Conservation (phyloP, 2,888 invertebrate species). For the Zhengitettix transpicula region DNA sequence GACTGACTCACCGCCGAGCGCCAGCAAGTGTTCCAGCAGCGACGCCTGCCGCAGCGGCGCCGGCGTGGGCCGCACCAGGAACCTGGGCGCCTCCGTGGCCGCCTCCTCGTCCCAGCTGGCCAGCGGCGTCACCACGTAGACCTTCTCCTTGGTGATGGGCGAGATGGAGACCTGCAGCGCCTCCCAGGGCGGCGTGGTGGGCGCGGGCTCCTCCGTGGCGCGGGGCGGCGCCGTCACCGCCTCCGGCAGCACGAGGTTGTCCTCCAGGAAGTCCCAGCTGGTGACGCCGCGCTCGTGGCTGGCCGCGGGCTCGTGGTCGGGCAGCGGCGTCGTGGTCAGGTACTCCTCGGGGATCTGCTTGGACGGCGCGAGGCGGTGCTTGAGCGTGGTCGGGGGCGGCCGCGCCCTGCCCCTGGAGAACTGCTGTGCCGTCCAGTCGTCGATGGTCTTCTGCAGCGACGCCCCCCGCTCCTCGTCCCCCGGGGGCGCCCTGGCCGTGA, state of each 20-base stretch:
- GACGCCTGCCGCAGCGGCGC: too few relatives aligned
- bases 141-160: constrained; percentile 60
- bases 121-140: constrained; percentile 69
- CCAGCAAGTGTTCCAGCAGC: too few relatives aligned
- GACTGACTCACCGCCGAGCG: too few relatives aligned
- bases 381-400: constrained; percentile 15
- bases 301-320: constrained; percentile 32
- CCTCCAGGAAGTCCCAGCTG: constrained; percentile 7
- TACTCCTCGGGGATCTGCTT: constrained; percentile 66
- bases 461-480: constrained; percentile 42
- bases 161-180: constrained; percentile 52
- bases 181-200: constrained; percentile 40
- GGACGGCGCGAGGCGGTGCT: constrained; percentile 32
- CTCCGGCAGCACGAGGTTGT: constrained; percentile 8
- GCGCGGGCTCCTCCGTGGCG: constrained; percentile 4
- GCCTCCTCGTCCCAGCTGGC: constrained; percentile 15
- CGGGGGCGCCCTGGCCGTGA: constrained; percentile 26
- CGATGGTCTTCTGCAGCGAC: constrained; percentile 64
- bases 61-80: too few relatives aligned
- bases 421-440: constrained; percentile 68
- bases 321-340: constrained; percentile 40
- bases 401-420: constrained; percentile 37
- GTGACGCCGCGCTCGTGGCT: constrained; percentile 27
- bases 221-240: constrained; percentile 2
- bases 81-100: constrained; percentile 16